Conservation (phyloP, 2,888 invertebrate species). For the Steinernema hermaphroditum region DNA sequence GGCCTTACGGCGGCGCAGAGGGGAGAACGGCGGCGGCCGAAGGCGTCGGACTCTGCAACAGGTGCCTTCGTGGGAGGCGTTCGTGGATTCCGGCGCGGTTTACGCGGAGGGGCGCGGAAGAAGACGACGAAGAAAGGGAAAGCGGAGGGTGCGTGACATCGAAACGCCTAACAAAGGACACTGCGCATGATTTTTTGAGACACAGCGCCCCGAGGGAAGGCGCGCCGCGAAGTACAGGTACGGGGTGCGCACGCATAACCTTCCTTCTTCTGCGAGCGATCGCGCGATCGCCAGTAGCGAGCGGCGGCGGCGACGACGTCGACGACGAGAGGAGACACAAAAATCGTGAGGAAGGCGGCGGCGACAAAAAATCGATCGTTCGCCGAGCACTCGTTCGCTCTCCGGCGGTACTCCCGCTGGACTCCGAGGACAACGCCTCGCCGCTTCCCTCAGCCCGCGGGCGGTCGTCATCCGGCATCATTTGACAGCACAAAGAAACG, state of each 20-base stretch:
- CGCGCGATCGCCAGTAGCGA: neutral
- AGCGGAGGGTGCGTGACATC: slow-evolving; percentile 21
- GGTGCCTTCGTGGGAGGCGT: neutral
- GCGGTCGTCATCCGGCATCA: slow-evolving; percentile 10
- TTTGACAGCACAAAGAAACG: slow-evolving; percentile 22
- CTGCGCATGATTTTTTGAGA: slow-evolving; percentile 29
- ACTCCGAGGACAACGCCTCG: slow-evolving; percentile 26
- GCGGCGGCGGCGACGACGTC: neutral
- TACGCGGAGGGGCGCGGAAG: neutral
- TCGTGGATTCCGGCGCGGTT: neutral
- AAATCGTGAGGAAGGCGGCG: neutral
- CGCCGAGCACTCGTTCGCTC: slow-evolving; percentile 5
- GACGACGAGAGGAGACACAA: neutral
- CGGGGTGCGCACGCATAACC: slow-evolving; percentile 15
- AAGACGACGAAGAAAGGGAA: slow-evolving; percentile 22
- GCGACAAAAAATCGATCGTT: slow-evolving; percentile 25
- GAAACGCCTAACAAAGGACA: slow-evolving; percentile 30
- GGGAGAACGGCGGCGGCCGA: neutral
- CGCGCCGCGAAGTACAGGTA: slow-evolving; percentile 21
- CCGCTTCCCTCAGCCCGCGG: neutral
- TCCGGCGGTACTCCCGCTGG: neutral
- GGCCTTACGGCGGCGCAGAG: slow-evolving; percentile 11
- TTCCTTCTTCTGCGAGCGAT: slow-evolving; percentile 7
- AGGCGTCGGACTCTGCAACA: neutral
- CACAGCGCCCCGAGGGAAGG: slow-evolving; percentile 21